Percentiles rank a stretch among this genome's conserved stretches.
Evolutionary conservation across 2,888 invertebrate species (phyloP).

Genomic region (Atethmia centrago): DNA sequence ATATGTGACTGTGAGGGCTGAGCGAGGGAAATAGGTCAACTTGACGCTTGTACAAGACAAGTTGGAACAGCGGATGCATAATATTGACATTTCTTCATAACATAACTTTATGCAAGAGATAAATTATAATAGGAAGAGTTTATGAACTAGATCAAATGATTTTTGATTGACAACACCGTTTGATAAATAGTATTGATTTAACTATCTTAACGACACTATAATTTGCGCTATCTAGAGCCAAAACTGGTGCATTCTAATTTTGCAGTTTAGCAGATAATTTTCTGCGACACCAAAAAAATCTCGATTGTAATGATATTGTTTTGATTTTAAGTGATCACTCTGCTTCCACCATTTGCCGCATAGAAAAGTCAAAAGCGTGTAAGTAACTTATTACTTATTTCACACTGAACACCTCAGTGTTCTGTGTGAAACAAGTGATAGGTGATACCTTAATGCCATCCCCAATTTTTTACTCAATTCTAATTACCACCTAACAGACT

Average conservation of each 20-base stretch:
- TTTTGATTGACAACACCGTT: background rate
- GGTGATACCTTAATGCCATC: background rate
- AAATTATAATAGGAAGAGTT: slow-evolving; percentile 5
- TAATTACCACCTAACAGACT: background rate
- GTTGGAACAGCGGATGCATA: slow-evolving; percentile 46
- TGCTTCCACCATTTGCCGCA: background rate
- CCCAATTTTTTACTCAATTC: slow-evolving; percentile 9
- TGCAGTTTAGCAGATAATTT: background rate
- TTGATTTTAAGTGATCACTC: background rate
- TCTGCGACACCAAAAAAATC: background rate
- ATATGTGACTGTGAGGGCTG: slow-evolving; percentile 57
- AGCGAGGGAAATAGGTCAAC: slow-evolving; percentile 57
- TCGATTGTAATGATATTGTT: background rate
- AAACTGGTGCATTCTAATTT: background rate
- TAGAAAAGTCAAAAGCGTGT: background rate
- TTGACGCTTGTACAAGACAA: slow-evolving; percentile 43
- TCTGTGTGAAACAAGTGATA: background rate
- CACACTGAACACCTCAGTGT: no score
- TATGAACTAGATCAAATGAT: background rate
- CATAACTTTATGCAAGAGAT: slow-evolving; percentile 3
- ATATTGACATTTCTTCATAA: slow-evolving; percentile 45
- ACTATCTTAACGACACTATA: no score
- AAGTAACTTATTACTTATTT: background rate
- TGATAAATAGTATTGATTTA: no score
- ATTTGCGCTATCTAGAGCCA: background rate